Evolutionary conservation across 2,797 vertebrate genomes (phyloP), one percentile per base, ranked within the genome.

Genomic region (Siniperca obscura): DNA sequence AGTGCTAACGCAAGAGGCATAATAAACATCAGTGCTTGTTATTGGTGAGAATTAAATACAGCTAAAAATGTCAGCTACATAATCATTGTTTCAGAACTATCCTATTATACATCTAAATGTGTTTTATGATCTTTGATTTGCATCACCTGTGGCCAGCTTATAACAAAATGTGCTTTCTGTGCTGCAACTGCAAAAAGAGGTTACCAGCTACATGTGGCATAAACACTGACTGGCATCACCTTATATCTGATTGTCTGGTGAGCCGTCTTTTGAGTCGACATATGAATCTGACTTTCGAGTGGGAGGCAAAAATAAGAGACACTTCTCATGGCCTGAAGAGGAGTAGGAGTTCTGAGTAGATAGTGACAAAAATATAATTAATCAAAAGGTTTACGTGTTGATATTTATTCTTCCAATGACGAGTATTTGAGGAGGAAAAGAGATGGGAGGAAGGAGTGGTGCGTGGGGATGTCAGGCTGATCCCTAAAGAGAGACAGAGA

Each of bases 221-320:
- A 1, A 81, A 60, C 66, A 19, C 7, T 36, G 42, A 42, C 71
- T 78, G 61, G 65, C 52, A 78, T 65, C 36, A 17, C 25, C 4
- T 7, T 56, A 1, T 57, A 52, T 76, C 17, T 68, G 65, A 65
- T 16, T 12, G 67, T 57, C 50, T 55, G 60, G 14, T 46, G 27
- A 65, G 56, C 13, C 12, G 40, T 12, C 50, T 68, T 72, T 66
- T 56, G 2, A 57, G 50, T 22, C 57, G 59, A 82, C 30, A 36
- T 69, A 67, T 68, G 38, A 87, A 48, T 84, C 48, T 70, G 70
- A 71, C 59, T 76, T 70, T 70, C 4, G 12, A 74, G 86, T 73
- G 44, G 44, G 80, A 74, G 44, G 66, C 5, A 74, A 59, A 21
- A 69, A 59, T 22, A 48, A 80, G 14, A 77, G 61, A 70, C 61